These are phyloP conservation scores for Drosophila pectinifera DNA, from an alignment of 1,140 invertebrate species.

Conservation along the genomic window DNA sequence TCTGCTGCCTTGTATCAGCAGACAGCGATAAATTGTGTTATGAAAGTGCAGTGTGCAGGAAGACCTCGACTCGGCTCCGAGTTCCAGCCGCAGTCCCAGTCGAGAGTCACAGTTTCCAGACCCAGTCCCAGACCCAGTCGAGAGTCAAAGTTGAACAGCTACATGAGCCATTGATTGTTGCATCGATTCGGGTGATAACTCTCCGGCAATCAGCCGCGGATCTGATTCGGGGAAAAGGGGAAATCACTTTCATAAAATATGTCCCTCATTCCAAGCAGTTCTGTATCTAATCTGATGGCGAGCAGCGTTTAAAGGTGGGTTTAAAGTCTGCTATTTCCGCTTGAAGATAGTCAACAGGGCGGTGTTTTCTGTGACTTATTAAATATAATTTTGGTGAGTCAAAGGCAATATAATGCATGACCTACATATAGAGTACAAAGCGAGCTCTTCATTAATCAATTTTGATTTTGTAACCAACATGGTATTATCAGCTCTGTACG, in stretches of 20 bases:
- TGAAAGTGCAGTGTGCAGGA: conserved; percentile 64
- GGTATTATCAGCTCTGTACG: too few relatives aligned
- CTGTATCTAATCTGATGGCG: conserved; percentile 31
- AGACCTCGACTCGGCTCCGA: conserved; percentile 21
- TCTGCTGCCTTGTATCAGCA: conserved; percentile 61
- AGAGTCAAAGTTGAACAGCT: conserved; percentile 51
- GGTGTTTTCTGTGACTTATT: background rate
- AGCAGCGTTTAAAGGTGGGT: background rate
- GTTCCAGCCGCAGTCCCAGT: conserved; percentile 5
- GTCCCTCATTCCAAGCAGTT: conserved; percentile 6
- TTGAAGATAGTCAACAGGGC: background rate
- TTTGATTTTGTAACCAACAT: too few relatives aligned
- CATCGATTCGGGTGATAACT: conserved; percentile 47
- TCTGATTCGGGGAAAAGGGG: conserved; percentile 15
- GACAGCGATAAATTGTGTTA: conserved; percentile 69
- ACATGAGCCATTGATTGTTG: conserved; percentile 50
- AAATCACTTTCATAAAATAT: conserved; percentile 41
- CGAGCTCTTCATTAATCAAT: background rate
- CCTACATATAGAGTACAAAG: background rate
- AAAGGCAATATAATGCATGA: background rate
- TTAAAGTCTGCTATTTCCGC: conserved; percentile 18
- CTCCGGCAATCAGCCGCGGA: conserved; percentile 30
- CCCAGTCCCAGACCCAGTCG: conserved; percentile 8
- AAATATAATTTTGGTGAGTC: background rate
- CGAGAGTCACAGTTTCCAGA: conserved; percentile 29